Evolutionary conservation across 30 jellyfish, hydroid and myxozoan species (phyloP).

Genomic region (Cassiopea andromeda): DNA sequence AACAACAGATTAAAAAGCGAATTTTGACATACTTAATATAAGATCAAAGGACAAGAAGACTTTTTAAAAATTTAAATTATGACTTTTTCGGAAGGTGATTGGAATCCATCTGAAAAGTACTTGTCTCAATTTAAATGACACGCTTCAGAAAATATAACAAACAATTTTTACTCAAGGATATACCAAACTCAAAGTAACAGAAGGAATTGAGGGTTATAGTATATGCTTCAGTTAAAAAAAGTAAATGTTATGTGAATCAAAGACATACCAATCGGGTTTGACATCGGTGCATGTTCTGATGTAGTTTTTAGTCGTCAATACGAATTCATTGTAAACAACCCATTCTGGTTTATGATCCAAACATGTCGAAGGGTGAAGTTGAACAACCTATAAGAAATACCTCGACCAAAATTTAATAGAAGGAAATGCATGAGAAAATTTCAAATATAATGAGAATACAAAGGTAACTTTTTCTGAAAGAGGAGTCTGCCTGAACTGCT

Average conservation of each 20-base stretch:
- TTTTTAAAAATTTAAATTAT: too few relatives aligned
- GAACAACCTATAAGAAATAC: conserved; percentile 84
- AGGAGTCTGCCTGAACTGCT: neutral
- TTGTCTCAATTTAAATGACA: too few relatives aligned
- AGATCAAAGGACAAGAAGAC: neutral
- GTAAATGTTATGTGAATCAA: neutral
- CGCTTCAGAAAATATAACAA: too few relatives aligned
- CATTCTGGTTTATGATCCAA: conserved; percentile 99
- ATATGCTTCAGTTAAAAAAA: too few relatives aligned
- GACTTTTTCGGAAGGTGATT: too few relatives aligned
- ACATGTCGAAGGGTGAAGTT: conserved; percentile 98
- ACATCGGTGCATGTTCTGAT: conserved; percentile 99
- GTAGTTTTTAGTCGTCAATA: conserved; percentile 95
- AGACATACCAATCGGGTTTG: conserved; percentile 95
- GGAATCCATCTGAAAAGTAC: too few relatives aligned
- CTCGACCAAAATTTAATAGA: conserved; percentile 51
- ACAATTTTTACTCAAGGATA: too few relatives aligned
- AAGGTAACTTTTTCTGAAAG: neutral
- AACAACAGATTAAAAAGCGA: neutral
- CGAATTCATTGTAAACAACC: conserved; percentile 98
- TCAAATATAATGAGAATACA: neutral
- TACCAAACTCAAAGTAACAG: too few relatives aligned
- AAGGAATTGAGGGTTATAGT: too few relatives aligned
- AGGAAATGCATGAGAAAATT: neutral
- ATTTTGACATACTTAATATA: too few relatives aligned